Conservation (phyloP, 2,113 vertebrate species). For the Oplegnathus fasciatus region DNA sequence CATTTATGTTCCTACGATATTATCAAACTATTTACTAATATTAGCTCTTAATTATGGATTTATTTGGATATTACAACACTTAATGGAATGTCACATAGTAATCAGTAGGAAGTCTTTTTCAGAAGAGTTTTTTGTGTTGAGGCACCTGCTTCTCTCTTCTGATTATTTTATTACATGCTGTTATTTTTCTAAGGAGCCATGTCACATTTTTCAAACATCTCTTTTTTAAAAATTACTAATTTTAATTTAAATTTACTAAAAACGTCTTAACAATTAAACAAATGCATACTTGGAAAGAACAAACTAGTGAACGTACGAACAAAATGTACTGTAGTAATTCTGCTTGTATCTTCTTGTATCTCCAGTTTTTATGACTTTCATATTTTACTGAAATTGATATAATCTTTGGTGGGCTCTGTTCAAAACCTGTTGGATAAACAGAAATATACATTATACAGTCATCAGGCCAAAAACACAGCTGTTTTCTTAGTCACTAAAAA, state of each 20-base stretch:
- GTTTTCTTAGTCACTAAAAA: neutral
- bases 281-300: neutral
- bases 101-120: neutral
- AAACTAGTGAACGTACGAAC: neutral
- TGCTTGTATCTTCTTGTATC: neutral
- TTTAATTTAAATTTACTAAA: too few species aligned
- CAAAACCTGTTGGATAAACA: neutral
- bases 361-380: neutral
- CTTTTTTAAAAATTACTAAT: too few species aligned
- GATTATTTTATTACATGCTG: neutral
- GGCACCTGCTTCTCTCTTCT: neutral
- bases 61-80: neutral
- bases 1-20: neutral
- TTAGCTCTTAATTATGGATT: neutral
- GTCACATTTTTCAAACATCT: neutral
- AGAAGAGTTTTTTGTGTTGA: neutral
- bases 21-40: neutral
- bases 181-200: neutral
- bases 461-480: neutral
- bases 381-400: neutral
- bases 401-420: neutral
- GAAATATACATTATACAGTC: neutral
- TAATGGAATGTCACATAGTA: neutral
- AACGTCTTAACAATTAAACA: constrained; percentile 5
- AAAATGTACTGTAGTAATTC: neutral